These are phyloP conservation scores for Himalopsyche kuldschensis DNA, from an alignment of 2,888 invertebrate genomes.

Conservation along the genomic window DNA sequence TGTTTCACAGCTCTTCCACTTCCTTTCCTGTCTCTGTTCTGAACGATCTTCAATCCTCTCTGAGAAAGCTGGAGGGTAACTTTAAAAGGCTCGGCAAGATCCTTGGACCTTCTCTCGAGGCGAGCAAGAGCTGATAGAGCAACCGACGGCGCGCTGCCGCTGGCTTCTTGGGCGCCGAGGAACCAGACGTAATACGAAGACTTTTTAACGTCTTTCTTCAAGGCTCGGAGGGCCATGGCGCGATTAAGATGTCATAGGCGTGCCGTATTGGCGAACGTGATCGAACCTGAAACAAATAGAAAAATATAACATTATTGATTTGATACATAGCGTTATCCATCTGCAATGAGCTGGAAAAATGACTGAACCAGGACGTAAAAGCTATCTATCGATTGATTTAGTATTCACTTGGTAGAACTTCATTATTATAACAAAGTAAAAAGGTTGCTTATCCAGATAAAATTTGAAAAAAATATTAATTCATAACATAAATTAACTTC, in stretches of 20 bases:
- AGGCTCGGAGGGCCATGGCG: constrained; percentile 74
- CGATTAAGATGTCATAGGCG: background rate
- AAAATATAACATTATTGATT: background rate
- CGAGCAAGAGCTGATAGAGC: constrained; percentile 84
- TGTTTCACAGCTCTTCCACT: constrained; percentile 76
- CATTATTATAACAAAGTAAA: no score
- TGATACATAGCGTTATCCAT: background rate
- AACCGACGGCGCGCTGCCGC: constrained; percentile 81
- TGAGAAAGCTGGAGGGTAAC: constrained; percentile 53
- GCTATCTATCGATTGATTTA: no score
- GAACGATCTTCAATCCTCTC: constrained; percentile 93
- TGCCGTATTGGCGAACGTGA: background rate
- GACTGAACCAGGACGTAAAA: no score
- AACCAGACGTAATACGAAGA: constrained; percentile 93
- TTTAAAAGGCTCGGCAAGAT: constrained; percentile 81
- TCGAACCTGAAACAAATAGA: background rate
- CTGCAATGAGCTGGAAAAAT: no score
- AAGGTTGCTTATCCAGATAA: no score
- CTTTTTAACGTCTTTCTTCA: constrained; percentile 83
- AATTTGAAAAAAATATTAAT: no score
- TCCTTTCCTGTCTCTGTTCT: constrained; percentile 61
- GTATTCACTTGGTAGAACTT: no score
- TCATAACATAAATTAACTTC: no score
- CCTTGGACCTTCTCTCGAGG: constrained; percentile 80
- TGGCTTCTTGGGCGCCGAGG: constrained; percentile 94